Base-by-base conservation (phyloP, 2,888 invertebrate genomes). In the Sinhomidia bicolor region DNA sequence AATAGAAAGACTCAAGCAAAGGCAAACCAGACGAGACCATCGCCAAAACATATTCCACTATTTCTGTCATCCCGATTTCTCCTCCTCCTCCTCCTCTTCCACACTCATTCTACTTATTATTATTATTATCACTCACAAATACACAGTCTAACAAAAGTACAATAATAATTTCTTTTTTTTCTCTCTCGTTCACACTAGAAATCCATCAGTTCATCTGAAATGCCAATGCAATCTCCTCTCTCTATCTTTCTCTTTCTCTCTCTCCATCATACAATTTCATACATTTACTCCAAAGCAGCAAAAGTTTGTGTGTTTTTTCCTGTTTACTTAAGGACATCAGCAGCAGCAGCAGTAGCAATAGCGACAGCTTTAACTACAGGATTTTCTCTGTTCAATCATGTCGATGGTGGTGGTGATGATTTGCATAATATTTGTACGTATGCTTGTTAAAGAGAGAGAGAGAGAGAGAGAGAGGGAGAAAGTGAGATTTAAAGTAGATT, bases 191-290 rank as follows among this genome's bases (percentile, higher is more conserved):
- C 51, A 47, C 12, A 14, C n/a, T 36, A 17, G 3, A 65, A 65
- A 65, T 65, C 65, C 65, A 65, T 65, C 65, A 65, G n/a, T 65
- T 17, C 65, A 65, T 65, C 17, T 65, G 65, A 65, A 65, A 65
- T 65, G 65, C 65, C 65, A 65, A 65, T 65, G 36, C 32, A 65
- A 36, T 17, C 23, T 54, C 36, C 51, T 71, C 36, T 41, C 71
- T 71, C 17, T n/a, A n/a, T n/a, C 51, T 5, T 47, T 12, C 47
- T 76, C 47, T 51, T 29, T 51, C 76, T 54, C 29, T 41, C 76
- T 29, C 29, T 54, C 44, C 6, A 71, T 14, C 60, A 60, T 4
- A 7, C 32, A 36, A n/a, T 65, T n/a, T n/a, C n/a, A n/a, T n/a
- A n/a, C n/a, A n/a, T n/a, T n/a, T n/a, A n/a, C n/a, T n/a, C n/a